Conservation (phyloP, 2,113 vertebrate genomes). For the human region GRCh38 chr11:25019001-25019500, state of each 20-base stretch:
- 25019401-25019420: neutral
- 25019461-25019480: neutral
- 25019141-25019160: neutral
- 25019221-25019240: neutral
- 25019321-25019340: neutral
- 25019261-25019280: no score
- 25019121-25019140: neutral
- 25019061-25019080: neutral
- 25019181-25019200: neutral
- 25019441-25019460: neutral
- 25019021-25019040: neutral
- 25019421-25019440: neutral
- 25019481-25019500: neutral
- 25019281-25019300: neutral
- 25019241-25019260: no score
- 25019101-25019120: neutral
- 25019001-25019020: neutral
- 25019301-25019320: neutral
- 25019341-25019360: neutral
- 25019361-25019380: neutral
- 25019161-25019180: neutral
- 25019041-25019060: neutral
- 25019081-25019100: neutral
- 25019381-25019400: neutral
- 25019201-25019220: neutral